Evolutionary conservation across 1,140 invertebrate genomes (phyloP).

Genomic region (Ceratitis capitata): DNA sequence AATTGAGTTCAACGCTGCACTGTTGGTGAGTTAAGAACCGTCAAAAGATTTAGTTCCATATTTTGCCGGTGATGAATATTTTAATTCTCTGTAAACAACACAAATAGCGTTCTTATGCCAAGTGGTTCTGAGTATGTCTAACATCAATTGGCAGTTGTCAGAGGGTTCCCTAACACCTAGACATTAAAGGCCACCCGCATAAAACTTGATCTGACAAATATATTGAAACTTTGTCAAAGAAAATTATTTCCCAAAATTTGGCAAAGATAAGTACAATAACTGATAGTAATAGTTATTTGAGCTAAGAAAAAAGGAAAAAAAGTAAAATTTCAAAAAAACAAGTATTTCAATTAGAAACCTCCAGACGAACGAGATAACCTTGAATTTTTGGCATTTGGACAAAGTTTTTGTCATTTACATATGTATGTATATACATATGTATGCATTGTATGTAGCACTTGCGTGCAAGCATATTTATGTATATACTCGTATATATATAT

Average conservation of each 20-base stretch:
- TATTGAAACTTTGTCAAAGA: neutral
- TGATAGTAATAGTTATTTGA: neutral
- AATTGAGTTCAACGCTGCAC: too few relatives aligned
- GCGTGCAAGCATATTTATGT: neutral
- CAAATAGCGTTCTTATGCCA: too few relatives aligned
- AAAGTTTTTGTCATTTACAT: neutral
- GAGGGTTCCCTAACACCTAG: too few relatives aligned
- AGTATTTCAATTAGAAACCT: neutral
- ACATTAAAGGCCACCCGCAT: too few relatives aligned
- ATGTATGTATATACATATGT: neutral
- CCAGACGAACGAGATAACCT: neutral
- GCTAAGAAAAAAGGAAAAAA: neutral
- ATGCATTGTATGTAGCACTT: neutral
- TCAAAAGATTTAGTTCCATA: too few relatives aligned
- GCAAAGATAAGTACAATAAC: neutral
- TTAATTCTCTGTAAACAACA: too few relatives aligned
- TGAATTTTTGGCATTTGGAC: neutral
- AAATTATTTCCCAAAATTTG: neutral
- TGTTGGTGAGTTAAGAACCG: too few relatives aligned
- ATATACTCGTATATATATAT: neutral
- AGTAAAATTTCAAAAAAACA: neutral
- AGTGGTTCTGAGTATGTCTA: too few relatives aligned
- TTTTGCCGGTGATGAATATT: too few relatives aligned
- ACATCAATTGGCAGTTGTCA: too few relatives aligned
- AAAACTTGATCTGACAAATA: too few relatives aligned